phyloP scores from a whole-genome alignment of 2,113 vertebrate genomes.

The Tichodroma muraria region DNA sequence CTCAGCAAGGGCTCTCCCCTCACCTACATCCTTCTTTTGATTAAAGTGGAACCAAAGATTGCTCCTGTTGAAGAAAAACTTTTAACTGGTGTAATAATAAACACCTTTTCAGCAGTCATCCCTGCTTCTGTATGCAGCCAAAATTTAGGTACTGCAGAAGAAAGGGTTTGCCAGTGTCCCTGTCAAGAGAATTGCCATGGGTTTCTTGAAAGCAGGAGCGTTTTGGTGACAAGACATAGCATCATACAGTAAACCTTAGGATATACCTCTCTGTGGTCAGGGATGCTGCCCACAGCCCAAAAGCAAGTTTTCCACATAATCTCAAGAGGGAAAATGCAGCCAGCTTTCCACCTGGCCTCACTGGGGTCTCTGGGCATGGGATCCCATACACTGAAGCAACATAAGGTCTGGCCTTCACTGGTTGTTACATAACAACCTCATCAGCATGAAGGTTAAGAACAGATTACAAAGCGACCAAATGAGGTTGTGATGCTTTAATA shows the following conservation, averaged over 20 bases:
- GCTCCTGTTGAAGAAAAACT: neutral
- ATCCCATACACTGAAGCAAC: neutral
- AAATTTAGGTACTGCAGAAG: neutral
- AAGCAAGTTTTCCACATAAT: neutral
- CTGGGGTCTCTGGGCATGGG: neutral
- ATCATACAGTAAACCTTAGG: neutral
- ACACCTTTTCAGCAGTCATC: neutral
- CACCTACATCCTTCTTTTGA: neutral
- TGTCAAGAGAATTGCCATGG: neutral
- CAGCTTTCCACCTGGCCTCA: neutral
- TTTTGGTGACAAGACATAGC: neutral
- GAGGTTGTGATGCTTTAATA: neutral
- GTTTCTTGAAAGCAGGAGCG: neutral
- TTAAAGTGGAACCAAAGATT: neutral
- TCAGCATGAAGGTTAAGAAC: neutral
- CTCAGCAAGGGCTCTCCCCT: neutral
- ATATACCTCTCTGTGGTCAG: fast-evolving
- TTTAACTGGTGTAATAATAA: neutral
- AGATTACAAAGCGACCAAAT: constrained; percentile 15
- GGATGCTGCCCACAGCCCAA: neutral
- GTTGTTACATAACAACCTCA: neutral
- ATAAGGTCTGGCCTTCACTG: neutral
- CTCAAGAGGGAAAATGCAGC: neutral
- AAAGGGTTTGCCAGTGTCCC: neutral
- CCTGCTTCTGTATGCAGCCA: neutral